A percentile compares a stretch with the other conserved stretches of the same genome.
Evolutionary conservation across 1,140 invertebrate species (phyloP).

Genomic region (Camponotus vicinus): DNA sequence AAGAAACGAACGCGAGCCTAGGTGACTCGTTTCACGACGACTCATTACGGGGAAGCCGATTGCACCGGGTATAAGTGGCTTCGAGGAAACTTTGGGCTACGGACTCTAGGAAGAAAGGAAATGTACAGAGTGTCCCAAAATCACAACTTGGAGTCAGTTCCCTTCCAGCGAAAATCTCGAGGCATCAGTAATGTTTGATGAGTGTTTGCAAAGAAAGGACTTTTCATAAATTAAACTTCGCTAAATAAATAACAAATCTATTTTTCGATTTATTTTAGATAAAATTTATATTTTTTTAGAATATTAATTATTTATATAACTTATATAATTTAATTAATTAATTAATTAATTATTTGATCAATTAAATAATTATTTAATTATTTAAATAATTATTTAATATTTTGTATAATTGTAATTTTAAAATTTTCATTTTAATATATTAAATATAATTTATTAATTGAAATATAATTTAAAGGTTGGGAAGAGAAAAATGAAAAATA

Average conservation of each 20-base stretch:
- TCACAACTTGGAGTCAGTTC: background rate
- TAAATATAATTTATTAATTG: background rate
- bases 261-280: background rate
- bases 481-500: too few relatives aligned
- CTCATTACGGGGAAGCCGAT: constrained; percentile 40
- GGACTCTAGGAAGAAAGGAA: background rate
- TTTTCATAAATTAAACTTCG: background rate
- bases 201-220: background rate
- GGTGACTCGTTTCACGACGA: constrained; percentile 1
- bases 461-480: background rate
- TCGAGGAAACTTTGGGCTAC: background rate
- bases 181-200: background rate
- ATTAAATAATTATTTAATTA: too few relatives aligned
- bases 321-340: too few relatives aligned
- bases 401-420: too few relatives aligned
- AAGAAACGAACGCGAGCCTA: constrained; percentile 21
- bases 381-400: too few relatives aligned
- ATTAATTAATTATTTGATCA: too few relatives aligned
- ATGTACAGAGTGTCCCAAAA: background rate
- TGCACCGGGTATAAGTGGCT: constrained; percentile 38
- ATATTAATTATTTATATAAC: too few relatives aligned
- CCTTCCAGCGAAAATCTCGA: background rate
- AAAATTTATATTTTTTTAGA: background rate
- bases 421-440: background rate
- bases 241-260: background rate